Evolutionary conservation across 2,113 vertebrate species (phyloP), one percentile per base, ranked within the genome.

Genomic region (Cheilinus undulatus): DNA sequence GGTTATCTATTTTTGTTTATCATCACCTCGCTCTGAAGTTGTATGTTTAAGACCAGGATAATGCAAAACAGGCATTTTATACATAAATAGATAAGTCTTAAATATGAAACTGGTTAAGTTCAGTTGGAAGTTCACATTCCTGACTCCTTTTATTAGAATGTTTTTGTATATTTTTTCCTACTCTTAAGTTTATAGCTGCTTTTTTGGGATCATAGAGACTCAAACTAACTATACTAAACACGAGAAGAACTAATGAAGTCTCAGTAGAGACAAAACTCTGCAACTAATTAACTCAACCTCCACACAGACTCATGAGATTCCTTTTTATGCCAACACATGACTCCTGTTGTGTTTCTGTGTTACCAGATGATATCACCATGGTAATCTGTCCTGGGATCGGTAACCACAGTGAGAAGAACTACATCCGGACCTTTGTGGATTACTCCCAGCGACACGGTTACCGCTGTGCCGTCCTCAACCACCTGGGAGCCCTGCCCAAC

Each of bases 401-500:
- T 72, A 99, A 99, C 92, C 97, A 99, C 92, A 99, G 97, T 10
- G 97, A 97, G 89, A 97, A 98, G 89, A 96, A 97, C 78, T 99
- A 99, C 79, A 97, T 99, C 78, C 96, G 97, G 66, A 99, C 97
- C 74, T 99, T 99, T 43, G 97, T 99, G 38, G 96, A 98, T 93
- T 94, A 97, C 4, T 95, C 96, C 28, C 97, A 98, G 89, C 95
- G 94, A 78, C 96, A 94, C 20, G 97, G 97, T 34, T 98, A 98
- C 89, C 95, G 97, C 46, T 99, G 97, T 42, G 96, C 97, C 0
- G 97, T 98, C 24, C 94, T 99, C 23, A 99, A 99, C 83, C 97
- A 98, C 77, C 83, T 99, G 83, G 97, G 97, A 36, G 97, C 97
- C 4, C 88, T 98, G 63, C 96, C 97, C 78, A 94, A 94, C 78